Evolutionary conservation across 2,888 invertebrate species (phyloP), one percentile per base, ranked within the genome.

Genomic region (Malthinus flaveolus): DNA sequence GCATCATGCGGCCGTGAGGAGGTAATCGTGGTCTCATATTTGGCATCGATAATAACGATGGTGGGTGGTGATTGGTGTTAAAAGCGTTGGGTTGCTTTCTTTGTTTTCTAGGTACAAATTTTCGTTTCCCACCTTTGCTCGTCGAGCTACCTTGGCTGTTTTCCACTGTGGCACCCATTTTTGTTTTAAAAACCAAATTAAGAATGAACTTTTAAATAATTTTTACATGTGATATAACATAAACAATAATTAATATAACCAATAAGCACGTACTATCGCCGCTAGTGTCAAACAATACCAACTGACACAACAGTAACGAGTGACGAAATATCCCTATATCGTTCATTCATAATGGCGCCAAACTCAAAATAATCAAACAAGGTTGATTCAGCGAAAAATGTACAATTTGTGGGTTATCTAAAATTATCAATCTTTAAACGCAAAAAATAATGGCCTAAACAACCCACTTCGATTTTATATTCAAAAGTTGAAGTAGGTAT

Each of bases 1-100:
- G 69, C 10, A 64, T 64, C 45, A 69, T 67, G 36, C 68, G 66
- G 15, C 61, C 62, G 9, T 61, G 66, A 31, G 66, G 69, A 39
- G 66, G 68, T 50, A 67, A 67, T 57, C 72, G 62, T 6, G 71
- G 70, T 62, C 75, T 67, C 70, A 74, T 73, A 39, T 61, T 69
- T n/a, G 65, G 65, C 52, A 61, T 59, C 10, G 63, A 48, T 15
- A 66, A 49, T 47, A 66, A 57, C 15, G 66, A 62, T 66, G 70
- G 47, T 65, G 52, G 63, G 60, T 51, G 63, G 60, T 51, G 66
- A 66, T 68, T 47, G 53, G 65, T 49, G 67, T 63, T 46, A 66
- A 66, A 62, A 63, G 65, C 59, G 65, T 66, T 53, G 61, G 62
- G 52, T 62, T 67, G 50, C 66, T 71, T 58, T 61, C 67, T 62